These are phyloP conservation scores for Phocides pigmalion DNA, from an alignment of 1,140 invertebrate species.

Conservation along the genomic window DNA sequence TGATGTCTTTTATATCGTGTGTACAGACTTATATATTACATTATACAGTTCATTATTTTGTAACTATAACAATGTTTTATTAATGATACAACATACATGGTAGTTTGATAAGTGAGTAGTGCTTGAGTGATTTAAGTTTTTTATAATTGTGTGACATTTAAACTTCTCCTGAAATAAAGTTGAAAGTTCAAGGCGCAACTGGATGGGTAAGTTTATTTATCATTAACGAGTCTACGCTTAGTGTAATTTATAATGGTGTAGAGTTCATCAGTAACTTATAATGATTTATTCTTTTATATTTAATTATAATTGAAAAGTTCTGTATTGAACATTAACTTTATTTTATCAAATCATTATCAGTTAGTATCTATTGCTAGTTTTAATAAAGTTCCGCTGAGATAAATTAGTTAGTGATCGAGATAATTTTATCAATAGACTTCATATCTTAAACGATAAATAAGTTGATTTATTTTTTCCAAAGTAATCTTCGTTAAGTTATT, in stretches of 20 bases:
- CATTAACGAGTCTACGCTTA: neutral
- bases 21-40: constrained; percentile 27
- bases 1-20: constrained; percentile 40
- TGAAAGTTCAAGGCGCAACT: constrained; percentile 32
- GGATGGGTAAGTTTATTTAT: constrained; percentile 41
- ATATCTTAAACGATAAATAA: too few relatives aligned
- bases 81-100: constrained; percentile 14
- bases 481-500: neutral
- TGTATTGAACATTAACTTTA: too few relatives aligned
- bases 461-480: too few relatives aligned
- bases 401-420: too few relatives aligned
- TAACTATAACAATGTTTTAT: constrained; percentile 10
- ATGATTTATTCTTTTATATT: too few relatives aligned
- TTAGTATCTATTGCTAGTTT: too few relatives aligned
- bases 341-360: too few relatives aligned
- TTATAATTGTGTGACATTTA: constrained; percentile 36
- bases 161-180: constrained; percentile 22
- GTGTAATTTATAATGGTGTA: neutral
- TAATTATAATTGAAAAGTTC: too few relatives aligned
- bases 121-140: constrained; percentile 38
- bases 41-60: constrained; percentile 11
- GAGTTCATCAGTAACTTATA: too few relatives aligned
- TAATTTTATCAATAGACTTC: too few relatives aligned
- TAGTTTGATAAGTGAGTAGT: constrained; percentile 42
- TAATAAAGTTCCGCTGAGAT: too few relatives aligned